Base-by-base conservation (phyloP, 2,113 vertebrate genomes). In the Tupaia chinensis region DNA sequence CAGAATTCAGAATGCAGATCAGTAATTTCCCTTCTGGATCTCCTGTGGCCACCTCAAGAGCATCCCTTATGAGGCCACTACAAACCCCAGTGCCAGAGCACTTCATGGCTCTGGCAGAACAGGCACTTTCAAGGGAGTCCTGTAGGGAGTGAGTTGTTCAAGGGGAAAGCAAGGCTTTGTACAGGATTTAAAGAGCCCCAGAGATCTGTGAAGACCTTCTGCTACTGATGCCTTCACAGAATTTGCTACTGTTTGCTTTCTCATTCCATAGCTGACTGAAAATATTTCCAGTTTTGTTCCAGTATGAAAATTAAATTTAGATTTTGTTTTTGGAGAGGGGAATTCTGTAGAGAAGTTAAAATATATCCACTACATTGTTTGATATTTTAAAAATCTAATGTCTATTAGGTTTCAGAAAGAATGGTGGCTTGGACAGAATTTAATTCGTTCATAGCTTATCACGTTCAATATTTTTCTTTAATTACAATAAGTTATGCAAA, bases 1-100 rank as follows among this genome's bases (percentile, higher is more conserved):
- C 80, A 78, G 76, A 96, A 96, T 95, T 96, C 94, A 77, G 25
- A 91, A 96, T 86, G 61, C 69, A 92, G n/a, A 74, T 93, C 58
- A 90, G 60, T 93, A 32, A 81, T 92, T 95, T 93, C 84, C 79
- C 84, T 89, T 93, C 87, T 84, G 72, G 84, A 74, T 93, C 73
- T 94, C 85, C 89, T 69, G 54, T 79, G 79, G 92, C 61, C 76
- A 77, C 87, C 56, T 89, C 74, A 82, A 93, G 78, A 87, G 58
- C 32, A 63, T 76, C 79, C 82, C 66, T 90, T 85, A 63, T 1
- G 72, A 95, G 89, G 10, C 65, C 5, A 9, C 79, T 83, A 19
- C 20, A 32, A 34, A 87, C n/a, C 77, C 69, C 66, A 53, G 68
- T 32, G 20, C 44, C 77, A 79, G 91, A 68, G n/a, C n/a, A 89